Conservation (phyloP, 2,888 invertebrate genomes). For the Dasysyrphus albostriatus region DNA sequence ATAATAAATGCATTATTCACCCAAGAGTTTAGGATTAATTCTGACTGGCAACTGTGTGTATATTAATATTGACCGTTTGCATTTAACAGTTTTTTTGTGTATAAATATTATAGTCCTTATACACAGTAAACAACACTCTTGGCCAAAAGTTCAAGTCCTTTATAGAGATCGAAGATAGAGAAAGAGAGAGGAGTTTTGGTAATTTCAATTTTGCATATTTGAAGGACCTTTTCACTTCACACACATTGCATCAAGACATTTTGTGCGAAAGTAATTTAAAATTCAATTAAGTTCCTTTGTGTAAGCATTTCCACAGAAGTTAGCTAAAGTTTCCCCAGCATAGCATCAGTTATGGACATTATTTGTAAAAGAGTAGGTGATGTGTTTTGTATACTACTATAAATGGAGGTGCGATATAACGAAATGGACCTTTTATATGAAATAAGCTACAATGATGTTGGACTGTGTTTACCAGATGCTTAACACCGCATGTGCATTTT, state of each 20-base stretch:
- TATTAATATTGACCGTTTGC: conserved; percentile 67
- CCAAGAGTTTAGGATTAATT: conserved; percentile 67
- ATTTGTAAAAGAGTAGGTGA: not conserved
- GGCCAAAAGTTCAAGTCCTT: conserved; percentile 47
- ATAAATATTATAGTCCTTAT: too few relatives aligned
- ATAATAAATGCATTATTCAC: conserved; percentile 76
- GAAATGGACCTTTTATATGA: conserved; percentile 55
- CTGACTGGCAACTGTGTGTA: not conserved
- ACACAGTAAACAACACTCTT: conserved; percentile 66
- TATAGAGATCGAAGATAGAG: not conserved
- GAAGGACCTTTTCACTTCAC: conserved; percentile 66
- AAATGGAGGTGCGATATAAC: conserved; percentile 33
- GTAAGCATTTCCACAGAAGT: conserved; percentile 46
- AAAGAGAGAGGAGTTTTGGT: conserved; percentile 6
- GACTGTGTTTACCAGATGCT: conserved; percentile 46
- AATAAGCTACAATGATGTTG: conserved; percentile 42
- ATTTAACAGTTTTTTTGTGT: conserved; percentile 37
- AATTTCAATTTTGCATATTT: conserved; percentile 75
- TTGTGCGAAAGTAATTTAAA: conserved; percentile 76
- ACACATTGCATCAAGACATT: conserved; percentile 71
- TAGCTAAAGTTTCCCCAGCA: conserved; percentile 31
- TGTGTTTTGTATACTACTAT: not conserved
- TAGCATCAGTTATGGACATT: not conserved
- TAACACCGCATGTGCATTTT: conserved; percentile 63
- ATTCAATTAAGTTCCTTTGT: conserved; percentile 76